phyloP scores from a whole-genome alignment of 2,113 vertebrate genomes.

The Haplochromis vanheusdeni region DNA sequence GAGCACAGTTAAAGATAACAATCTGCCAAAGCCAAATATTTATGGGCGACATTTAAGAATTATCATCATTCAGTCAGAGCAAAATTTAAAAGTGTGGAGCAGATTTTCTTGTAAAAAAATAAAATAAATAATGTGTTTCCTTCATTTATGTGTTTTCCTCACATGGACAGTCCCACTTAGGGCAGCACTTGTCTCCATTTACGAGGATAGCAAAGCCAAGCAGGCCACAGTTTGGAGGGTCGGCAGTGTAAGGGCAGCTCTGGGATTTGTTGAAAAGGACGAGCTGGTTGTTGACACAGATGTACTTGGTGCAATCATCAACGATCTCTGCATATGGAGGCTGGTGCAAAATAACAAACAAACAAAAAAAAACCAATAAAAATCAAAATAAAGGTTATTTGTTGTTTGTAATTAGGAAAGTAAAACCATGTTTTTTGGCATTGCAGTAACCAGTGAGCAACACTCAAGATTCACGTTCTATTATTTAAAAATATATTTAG shows the following conservation, averaged over 20 bases:
- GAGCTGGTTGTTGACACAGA: slow-evolving; percentile 87
- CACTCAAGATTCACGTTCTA: not conserved
- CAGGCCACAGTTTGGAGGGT: slow-evolving; percentile 84
- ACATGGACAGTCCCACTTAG: slow-evolving; percentile 95
- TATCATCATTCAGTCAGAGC: not conserved
- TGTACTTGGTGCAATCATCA: slow-evolving; percentile 85
- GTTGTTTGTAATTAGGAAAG: not conserved
- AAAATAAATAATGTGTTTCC: not conserved
- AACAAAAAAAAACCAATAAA: not conserved
- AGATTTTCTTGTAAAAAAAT: not conserved
- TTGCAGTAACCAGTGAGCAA: not conserved
- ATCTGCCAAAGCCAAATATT: not conserved
- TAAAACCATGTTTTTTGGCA: not conserved
- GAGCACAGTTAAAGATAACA: not conserved
- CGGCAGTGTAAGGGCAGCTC: slow-evolving; percentile 79
- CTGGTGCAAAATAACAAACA: slow-evolving; percentile 18
- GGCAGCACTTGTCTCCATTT: slow-evolving; percentile 92
- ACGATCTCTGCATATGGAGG: slow-evolving; percentile 71
- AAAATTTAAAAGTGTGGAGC: not conserved
- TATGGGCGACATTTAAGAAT: not conserved
- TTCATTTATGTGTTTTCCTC: slow-evolving; percentile 58
- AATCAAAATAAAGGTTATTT: not conserved
- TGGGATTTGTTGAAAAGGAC: slow-evolving; percentile 88
- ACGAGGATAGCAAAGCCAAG: slow-evolving; percentile 82
- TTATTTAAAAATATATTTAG: not conserved